Percentiles rank a stretch among this genome's conserved stretches.
Conservation (phyloP, 2,113 vertebrate genomes). For the Dipodomys merriami region DNA sequence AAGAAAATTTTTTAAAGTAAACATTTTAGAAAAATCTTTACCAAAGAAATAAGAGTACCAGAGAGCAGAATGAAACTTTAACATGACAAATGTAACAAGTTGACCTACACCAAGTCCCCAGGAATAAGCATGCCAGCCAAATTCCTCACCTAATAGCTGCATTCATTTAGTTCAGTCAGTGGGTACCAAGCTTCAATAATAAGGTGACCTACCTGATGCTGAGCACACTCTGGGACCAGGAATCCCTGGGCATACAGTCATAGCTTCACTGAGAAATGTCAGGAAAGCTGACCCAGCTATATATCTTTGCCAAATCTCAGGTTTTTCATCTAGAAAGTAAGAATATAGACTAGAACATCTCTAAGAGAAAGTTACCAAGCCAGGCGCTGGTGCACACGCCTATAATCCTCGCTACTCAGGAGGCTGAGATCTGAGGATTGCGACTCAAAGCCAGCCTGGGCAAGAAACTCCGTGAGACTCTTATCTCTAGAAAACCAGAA, state of each 20-base stretch:
- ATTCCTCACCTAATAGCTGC: neutral
- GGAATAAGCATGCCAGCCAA: neutral
- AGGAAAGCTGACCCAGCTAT: neutral
- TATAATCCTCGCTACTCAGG: too few relatives aligned
- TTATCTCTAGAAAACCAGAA: too few relatives aligned
- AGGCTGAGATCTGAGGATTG: too few relatives aligned
- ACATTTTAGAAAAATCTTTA: slow-evolving; percentile 29
- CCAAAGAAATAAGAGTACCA: neutral
- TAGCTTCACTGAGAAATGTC: neutral
- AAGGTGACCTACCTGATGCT: accelerated
- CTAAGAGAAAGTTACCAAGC: neutral
- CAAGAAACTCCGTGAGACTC: too few relatives aligned
- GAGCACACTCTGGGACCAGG: too few relatives aligned
- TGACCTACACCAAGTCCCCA: neutral
- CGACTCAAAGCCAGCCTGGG: too few relatives aligned
- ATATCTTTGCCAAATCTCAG: neutral
- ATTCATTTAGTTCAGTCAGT: neutral
- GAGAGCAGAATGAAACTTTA: neutral
- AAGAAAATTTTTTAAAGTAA: too few relatives aligned
- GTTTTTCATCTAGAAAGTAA: slow-evolving; percentile 12
- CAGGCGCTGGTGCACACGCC: too few relatives aligned
- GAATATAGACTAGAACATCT: neutral
- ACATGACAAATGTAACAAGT: neutral
- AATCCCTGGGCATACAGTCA: neutral
- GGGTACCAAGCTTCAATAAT: neutral